Evolutionary conservation across 1,140 invertebrate genomes (phyloP).

Genomic region (Octopus bimaculoides): DNA sequence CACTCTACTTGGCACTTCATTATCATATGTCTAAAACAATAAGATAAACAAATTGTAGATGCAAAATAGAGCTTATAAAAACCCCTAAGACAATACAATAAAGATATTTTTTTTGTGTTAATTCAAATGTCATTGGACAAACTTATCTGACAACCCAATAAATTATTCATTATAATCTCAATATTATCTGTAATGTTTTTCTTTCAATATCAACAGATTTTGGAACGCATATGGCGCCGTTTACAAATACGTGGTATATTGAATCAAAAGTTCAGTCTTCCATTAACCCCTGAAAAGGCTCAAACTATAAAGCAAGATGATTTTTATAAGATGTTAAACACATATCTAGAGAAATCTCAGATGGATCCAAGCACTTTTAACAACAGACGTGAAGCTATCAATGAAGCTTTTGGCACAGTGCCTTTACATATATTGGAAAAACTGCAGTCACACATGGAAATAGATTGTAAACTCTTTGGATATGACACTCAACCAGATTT

Average conservation of each 20-base stretch:
- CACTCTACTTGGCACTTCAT: no score
- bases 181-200: background rate
- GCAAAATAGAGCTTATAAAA: no score
- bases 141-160: no score
- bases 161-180: no score
- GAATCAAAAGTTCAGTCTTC: background rate
- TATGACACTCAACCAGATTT: slow-evolving; percentile 16
- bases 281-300: background rate
- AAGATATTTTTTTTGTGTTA: no score
- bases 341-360: background rate
- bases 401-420: slow-evolving; percentile 13
- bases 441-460: slow-evolving; percentile 6
- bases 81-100: no score
- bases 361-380: background rate
- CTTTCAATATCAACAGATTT: slow-evolving; percentile 15
- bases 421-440: slow-evolving; percentile 15
- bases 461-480: slow-evolving; percentile 19
- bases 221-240: slow-evolving; percentile 19
- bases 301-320: background rate
- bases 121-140: no score
- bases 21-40: no score
- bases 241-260: slow-evolving; percentile 25
- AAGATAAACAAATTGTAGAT: no score
- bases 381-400: background rate
- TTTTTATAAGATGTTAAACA: background rate